A percentile compares a stretch with the other conserved stretches of the same genome.
phyloP scores from a whole-genome alignment of 1,140 invertebrate species.

The Aphelinus atriplicis region DNA sequence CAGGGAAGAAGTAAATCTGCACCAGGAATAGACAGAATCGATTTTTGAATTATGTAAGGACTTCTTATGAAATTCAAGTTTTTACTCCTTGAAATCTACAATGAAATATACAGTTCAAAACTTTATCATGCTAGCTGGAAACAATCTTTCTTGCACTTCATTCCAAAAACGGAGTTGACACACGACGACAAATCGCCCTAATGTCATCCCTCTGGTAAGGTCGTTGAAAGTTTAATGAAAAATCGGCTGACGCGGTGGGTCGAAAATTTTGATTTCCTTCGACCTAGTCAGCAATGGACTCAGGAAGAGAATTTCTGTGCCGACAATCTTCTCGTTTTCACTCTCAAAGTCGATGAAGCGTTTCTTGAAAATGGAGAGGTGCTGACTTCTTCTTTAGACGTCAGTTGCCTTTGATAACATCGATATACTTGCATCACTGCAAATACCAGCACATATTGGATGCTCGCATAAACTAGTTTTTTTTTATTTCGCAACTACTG shows the following conservation, averaged over 20 bases:
- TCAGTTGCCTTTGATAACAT: no score
- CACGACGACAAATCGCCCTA: not conserved
- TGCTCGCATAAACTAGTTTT: no score
- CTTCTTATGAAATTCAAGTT: not conserved
- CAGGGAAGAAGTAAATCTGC: not conserved
- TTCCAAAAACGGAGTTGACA: not conserved
- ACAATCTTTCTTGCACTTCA: not conserved
- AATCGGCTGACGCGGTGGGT: not conserved
- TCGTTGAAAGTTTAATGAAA: not conserved
- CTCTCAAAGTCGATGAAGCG: not conserved
- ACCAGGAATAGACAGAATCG: not conserved
- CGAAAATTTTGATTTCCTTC: not conserved
- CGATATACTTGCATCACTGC: no score
- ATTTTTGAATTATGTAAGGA: not conserved
- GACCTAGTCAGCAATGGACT: not conserved
- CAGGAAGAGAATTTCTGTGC: not conserved
- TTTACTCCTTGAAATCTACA: not conserved
- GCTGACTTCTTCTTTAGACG: no score
- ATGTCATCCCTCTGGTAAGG: not conserved
- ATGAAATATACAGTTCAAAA: conserved; percentile 3
- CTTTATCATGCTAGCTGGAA: not conserved
- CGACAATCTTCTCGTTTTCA: not conserved
- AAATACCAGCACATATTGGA: no score
- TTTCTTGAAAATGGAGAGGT: no score
- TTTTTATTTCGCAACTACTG: no score